A percentile compares a stretch with the other conserved stretches of the same genome.
phyloP scores from a whole-genome alignment of 2,888 invertebrate species.

The Tipula vernalis region DNA sequence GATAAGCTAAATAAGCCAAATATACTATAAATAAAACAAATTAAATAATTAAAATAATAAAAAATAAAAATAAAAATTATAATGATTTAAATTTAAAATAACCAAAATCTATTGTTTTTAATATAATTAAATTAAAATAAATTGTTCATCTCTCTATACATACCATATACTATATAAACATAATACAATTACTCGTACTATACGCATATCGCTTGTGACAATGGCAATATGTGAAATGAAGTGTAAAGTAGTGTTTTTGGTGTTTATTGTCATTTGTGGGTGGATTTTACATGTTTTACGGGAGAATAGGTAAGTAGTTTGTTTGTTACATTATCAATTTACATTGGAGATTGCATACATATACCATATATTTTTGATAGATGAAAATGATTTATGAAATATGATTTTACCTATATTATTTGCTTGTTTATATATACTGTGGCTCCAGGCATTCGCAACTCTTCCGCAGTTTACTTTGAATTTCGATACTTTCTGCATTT shows the following conservation, averaged over 20 bases:
- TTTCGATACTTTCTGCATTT: too few relatives aligned
- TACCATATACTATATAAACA: background rate
- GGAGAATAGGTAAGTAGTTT: background rate
- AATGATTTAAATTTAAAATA: background rate
- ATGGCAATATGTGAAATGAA: background rate
- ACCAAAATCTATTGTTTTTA: background rate
- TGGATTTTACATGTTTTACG: background rate
- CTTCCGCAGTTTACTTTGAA: too few relatives aligned
- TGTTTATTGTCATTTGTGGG: background rate
- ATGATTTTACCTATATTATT: too few relatives aligned
- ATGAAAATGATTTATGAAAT: too few relatives aligned
- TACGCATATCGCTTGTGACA: background rate
- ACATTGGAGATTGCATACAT: too few relatives aligned
- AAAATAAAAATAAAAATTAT: background rate
- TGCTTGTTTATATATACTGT: too few relatives aligned
- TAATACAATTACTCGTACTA: background rate
- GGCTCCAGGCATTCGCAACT: too few relatives aligned
- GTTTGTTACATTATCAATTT: too few relatives aligned
- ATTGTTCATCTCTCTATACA: background rate
- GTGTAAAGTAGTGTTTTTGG: background rate
- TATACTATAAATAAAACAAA: background rate
- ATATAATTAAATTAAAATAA: background rate
- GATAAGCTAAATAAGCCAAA: background rate
- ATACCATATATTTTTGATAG: too few relatives aligned
- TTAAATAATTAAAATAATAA: background rate